These are phyloP conservation scores for Pelobates fuscus DNA, from an alignment of 2,113 vertebrate species.

Conservation along the genomic window DNA sequence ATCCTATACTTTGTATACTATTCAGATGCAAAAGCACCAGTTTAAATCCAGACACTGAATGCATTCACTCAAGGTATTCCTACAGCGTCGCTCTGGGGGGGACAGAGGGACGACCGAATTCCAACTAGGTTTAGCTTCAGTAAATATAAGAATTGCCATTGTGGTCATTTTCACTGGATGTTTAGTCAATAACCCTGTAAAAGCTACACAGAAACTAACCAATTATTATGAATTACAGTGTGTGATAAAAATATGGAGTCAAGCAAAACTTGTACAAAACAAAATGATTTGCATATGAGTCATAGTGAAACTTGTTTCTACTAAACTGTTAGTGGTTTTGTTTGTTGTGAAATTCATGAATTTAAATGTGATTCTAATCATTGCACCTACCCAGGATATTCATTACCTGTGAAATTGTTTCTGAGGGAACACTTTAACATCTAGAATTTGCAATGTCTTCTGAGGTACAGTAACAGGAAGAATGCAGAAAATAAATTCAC, in stretches of 20 bases:
- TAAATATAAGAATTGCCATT: no score
- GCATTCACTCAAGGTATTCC: no score
- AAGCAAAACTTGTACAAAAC: neutral
- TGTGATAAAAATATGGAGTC: neutral
- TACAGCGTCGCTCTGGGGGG: no score
- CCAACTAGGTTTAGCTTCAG: no score
- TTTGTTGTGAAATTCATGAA: conserved; percentile 46
- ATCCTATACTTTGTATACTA: no score
- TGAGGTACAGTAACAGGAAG: conserved; percentile 6
- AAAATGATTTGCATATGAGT: neutral
- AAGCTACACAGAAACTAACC: neutral
- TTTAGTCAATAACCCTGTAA: no score
- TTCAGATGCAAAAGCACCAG: no score
- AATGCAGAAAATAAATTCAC: conserved; percentile 17
- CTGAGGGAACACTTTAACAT: conserved; percentile 35
- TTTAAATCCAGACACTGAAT: no score
- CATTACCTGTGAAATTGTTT: conserved; percentile 48
- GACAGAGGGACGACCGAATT: no score
- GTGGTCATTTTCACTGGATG: no score
- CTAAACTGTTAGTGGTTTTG: conserved; percentile 19
- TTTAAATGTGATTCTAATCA: conserved; percentile 44
- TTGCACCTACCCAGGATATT: conserved; percentile 22
- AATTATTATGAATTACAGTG: conserved; percentile 9
- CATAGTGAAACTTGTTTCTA: conserved; percentile 4
- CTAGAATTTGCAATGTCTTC: conserved; percentile 13